Evolutionary conservation across 2,113 vertebrate genomes (phyloP), one percentile per base, ranked within the genome.

Genomic region (Ophthalmolycus amberensis): DNA sequence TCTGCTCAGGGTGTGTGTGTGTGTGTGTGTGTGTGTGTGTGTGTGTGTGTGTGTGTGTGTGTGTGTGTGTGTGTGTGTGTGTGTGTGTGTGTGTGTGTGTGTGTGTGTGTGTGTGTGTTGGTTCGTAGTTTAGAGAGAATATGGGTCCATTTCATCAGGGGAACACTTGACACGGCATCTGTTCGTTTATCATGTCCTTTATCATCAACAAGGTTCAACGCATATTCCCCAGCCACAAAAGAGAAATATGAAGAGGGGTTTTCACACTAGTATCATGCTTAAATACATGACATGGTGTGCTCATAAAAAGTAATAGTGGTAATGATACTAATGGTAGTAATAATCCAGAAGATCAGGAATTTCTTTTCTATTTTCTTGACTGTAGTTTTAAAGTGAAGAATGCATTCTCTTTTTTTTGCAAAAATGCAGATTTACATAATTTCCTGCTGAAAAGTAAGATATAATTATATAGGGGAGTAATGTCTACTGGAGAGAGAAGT

Each of bases 161-260:
- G 59, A 67, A 48, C 74, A 88, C 79, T 85, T 78, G 76, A 88
- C 81, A 58, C 58, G 16, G 44, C 85, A 85, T 85, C 75, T 89
- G 85, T 86, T 88, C 63, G 58, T 84, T 84, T 84, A 78, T 88
- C 80, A 69, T 82, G 85, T 88, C 63, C 62, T 84, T 84, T 84
- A 76, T 88, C 80, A 69, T 82, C 69, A 87, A 50, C 71, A 67
- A 74, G 77, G 58, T 62, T 72, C 78, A 64, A 25, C 5, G 16
- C 44, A 20, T n/a, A 67, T 14, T 87, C 66, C 77, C 62, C 42
- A 44, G 66, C 46, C 66, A 64, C 58, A 32, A 29, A 46, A 77
- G 56, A 75, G 34, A 52, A 77, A 75, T 44, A 46, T 77, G 79
- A 70, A 84, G 58, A 73, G 38, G 73, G 40, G 14, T 73, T 81